Evolutionary conservation across 2,797 vertebrate species (phyloP).

Genomic region (Pseudotriccus pelzelni): DNA sequence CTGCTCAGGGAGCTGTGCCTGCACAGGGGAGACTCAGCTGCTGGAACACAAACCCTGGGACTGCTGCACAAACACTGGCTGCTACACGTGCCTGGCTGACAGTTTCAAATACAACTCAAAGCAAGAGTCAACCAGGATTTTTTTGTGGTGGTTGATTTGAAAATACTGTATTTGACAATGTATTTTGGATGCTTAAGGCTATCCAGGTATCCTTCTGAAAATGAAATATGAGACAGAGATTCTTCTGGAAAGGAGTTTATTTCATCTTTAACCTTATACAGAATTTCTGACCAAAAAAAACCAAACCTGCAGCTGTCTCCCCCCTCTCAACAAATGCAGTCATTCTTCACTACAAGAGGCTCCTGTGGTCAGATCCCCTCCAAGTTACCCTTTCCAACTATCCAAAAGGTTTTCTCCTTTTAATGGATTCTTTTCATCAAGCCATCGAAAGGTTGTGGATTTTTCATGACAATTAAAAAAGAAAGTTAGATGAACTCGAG

Average conservation of each 20-base stretch:
- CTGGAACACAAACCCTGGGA: background rate
- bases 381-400: background rate
- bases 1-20: background rate
- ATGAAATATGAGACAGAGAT: background rate
- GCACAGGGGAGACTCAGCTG: background rate
- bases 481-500: background rate
- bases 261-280: background rate
- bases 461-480: background rate
- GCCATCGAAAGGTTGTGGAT: background rate
- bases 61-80: background rate
- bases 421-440: background rate
- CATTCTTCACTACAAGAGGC: background rate
- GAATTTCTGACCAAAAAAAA: background rate
- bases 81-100: background rate
- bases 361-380: background rate
- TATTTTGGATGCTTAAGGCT: background rate
- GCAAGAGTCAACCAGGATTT: background rate
- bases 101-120: background rate
- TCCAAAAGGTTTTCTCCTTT: background rate
- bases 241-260: background rate
- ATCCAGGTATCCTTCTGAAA: background rate
- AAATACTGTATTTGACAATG: background rate
- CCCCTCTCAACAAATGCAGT: background rate
- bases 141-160: background rate
- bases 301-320: background rate